Evolutionary conservation across 2,888 invertebrate genomes (phyloP).

Genomic region (Dicyrtomina minuta): DNA sequence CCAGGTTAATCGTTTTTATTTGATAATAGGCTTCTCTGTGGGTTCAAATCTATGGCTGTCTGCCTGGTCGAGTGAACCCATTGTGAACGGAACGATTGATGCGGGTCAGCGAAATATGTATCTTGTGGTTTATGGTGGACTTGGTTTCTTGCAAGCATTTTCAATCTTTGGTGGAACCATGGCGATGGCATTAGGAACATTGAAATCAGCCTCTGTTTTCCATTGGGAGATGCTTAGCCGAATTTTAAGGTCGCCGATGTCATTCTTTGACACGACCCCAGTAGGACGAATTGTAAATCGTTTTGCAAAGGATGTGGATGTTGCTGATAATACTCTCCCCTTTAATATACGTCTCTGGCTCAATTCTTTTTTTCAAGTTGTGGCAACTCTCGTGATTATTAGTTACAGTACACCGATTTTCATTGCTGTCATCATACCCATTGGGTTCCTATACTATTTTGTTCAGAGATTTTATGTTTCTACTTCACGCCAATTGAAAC

Average conservation of each 20-base stretch:
- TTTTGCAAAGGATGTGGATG: conserved; percentile 46
- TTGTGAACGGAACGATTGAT: conserved; percentile 56
- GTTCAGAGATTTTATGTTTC: conserved; percentile 61
- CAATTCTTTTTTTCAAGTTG: conserved; percentile 60
- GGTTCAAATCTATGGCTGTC: conserved; percentile 55
- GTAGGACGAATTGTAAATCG: conserved; percentile 59
- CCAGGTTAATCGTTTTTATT: neutral
- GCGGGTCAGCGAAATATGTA: conserved; percentile 70
- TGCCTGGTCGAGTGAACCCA: conserved; percentile 51
- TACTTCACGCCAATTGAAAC: conserved; percentile 62
- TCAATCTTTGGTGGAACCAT: conserved; percentile 39
- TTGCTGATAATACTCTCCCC: conserved; percentile 42
- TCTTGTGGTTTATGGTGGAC: conserved; percentile 82
- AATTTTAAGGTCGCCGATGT: conserved; percentile 68
- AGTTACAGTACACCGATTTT: conserved; percentile 83
- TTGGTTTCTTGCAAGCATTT: conserved; percentile 78
- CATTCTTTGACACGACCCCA: conserved; percentile 79
- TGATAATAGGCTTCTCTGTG: conserved; percentile 49
- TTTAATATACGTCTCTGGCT: conserved; percentile 47
- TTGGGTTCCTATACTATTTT: conserved; percentile 68
- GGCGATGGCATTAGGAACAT: conserved; percentile 61
- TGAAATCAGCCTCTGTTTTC: conserved; percentile 65
- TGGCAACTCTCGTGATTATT: conserved; percentile 75
- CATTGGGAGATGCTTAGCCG: conserved; percentile 67
- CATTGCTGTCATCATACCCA: conserved; percentile 74